Evolutionary conservation across 1,140 invertebrate species (phyloP).

Genomic region (Orius laevigatus): DNA sequence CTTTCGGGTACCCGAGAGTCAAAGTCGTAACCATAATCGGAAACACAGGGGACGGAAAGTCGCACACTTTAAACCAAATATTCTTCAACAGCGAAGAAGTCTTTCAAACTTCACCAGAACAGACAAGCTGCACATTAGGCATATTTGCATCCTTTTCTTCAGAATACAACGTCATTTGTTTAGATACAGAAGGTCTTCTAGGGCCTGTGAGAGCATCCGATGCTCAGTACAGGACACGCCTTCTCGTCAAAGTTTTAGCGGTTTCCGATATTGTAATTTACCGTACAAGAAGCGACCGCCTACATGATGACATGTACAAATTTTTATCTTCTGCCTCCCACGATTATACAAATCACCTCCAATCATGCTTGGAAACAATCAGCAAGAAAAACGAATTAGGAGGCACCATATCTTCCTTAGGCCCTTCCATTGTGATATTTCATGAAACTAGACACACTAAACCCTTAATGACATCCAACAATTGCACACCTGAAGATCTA

Average conservation of each 20-base stretch:
- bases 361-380: constrained; percentile 39
- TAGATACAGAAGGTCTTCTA: constrained; percentile 67
- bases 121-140: constrained; percentile 60
- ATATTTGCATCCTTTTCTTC: constrained; percentile 64
- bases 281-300: constrained; percentile 54
- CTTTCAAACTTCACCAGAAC: constrained; percentile 53
- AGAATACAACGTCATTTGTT: constrained; percentile 43
- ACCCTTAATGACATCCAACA: constrained; percentile 5
- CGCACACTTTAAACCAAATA: constrained; percentile 61
- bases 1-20: constrained; percentile 30
- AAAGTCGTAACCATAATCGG: constrained; percentile 81
- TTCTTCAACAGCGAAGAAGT: constrained; percentile 61
- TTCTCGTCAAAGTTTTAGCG: constrained; percentile 57
- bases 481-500: constrained; percentile 39
- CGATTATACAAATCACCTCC: constrained; percentile 60
- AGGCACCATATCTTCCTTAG: constrained; percentile 36
- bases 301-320: constrained; percentile 63
- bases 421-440: constrained; percentile 61
- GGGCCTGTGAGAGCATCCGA: constrained; percentile 38
- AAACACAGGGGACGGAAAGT: constrained; percentile 75
- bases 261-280: constrained; percentile 72
- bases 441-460: constrained; percentile 65
- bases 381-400: constrained; percentile 33
- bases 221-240: constrained; percentile 50
- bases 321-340: constrained; percentile 64